phyloP scores from a whole-genome alignment of 2,797 vertebrate species.

The Heterohyrax brucei region DNA sequence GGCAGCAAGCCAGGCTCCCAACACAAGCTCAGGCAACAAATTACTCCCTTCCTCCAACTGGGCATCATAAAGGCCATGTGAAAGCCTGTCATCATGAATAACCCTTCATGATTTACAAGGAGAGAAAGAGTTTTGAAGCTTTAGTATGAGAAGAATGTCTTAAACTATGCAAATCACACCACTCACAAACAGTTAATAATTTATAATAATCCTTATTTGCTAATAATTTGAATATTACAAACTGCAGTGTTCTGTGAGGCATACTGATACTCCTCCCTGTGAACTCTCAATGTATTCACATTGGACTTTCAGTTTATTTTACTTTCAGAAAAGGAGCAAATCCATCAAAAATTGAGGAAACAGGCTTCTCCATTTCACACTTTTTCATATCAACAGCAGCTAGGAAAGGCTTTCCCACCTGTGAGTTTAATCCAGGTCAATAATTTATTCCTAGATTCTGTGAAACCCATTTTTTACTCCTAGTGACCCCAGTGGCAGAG shows the following conservation, averaged over 20 bases:
- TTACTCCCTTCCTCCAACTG: slow-evolving; percentile 11
- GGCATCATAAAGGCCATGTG: neutral
- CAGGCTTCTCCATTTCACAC: neutral
- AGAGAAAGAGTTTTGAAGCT: slow-evolving; percentile 68
- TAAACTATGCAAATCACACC: slow-evolving; percentile 78
- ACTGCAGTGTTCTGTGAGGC: neutral
- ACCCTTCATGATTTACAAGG: slow-evolving; percentile 70
- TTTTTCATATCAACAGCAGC: neutral
- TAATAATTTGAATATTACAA: slow-evolving; percentile 81
- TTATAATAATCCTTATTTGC: slow-evolving; percentile 85
- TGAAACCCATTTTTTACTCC: neutral
- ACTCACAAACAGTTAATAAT: slow-evolving; percentile 84
- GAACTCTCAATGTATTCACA: neutral
- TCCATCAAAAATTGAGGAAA: neutral
- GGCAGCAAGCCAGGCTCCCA: slow-evolving; percentile 38
- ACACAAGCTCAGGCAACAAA: slow-evolving; percentile 70
- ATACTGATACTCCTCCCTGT: slow-evolving; percentile 56
- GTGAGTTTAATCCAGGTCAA: neutral
- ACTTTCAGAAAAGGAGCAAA: slow-evolving; percentile 12
- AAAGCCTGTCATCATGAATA: slow-evolving; percentile 48
- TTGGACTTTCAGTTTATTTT: slow-evolving; percentile 40
- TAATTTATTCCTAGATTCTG: neutral
- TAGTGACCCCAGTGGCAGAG: neutral
- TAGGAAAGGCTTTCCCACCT: neutral
- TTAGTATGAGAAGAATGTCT: slow-evolving; percentile 61